phyloP scores from a whole-genome alignment of 2,888 invertebrate species.

The Pristionchus arcanus region DNA sequence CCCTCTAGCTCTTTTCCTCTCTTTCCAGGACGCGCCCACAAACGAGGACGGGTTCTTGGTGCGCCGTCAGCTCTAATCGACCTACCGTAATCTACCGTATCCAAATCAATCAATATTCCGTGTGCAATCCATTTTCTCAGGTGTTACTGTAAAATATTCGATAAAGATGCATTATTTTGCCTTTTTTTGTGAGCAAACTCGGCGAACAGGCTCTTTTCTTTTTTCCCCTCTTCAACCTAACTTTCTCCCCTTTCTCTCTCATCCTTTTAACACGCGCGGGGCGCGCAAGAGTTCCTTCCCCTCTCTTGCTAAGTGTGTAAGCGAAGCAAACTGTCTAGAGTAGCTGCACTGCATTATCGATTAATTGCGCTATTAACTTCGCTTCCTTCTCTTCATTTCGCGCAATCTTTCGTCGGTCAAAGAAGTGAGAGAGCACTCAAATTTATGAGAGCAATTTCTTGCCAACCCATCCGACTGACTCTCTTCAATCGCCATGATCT shows the following conservation, averaged over 20 bases:
- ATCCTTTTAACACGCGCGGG: constrained; percentile 13
- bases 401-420: not conserved
- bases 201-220: not conserved
- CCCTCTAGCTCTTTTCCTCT: not conserved
- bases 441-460: no score
- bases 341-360: constrained; percentile 6
- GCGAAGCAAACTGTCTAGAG: not conserved
- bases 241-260: constrained; percentile 27
- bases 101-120: constrained; percentile 18
- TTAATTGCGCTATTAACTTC: not conserved
- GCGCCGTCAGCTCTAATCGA: constrained; percentile 56
- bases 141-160: constrained; percentile 31
- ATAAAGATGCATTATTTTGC: not conserved
- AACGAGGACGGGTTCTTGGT: constrained; percentile 67
- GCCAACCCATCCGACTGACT: no score
- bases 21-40: constrained; percentile 62
- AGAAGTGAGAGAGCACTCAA: no score
- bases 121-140: constrained; percentile 42
- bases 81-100: not conserved
- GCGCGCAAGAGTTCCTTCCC: not conserved
- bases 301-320: not conserved
- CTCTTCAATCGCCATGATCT: not conserved
- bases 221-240: not conserved
- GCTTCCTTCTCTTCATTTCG: not conserved
- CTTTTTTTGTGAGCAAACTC: constrained; percentile 1